Evolutionary conservation across 2,113 vertebrate genomes (phyloP).

Genomic region (Tapirus terrestris): DNA sequence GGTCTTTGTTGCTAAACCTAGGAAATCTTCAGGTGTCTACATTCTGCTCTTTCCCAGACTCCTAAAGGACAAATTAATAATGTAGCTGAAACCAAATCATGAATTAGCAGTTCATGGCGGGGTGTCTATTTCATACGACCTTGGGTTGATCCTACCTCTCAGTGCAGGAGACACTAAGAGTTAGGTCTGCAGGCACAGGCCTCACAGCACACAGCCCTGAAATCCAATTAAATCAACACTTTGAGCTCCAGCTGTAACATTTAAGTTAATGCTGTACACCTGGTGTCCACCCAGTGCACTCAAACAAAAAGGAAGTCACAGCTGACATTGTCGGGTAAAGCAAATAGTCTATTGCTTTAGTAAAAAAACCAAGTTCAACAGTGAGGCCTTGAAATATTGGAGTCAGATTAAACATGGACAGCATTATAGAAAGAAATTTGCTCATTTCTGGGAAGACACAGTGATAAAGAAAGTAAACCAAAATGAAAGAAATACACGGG

Average conservation of each 20-base stretch:
- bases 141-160: background rate
- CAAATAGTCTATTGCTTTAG: background rate
- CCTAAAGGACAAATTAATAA: background rate
- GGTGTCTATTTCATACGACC: background rate
- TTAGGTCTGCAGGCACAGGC: background rate
- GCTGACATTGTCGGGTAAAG: background rate
- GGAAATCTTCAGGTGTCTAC: background rate
- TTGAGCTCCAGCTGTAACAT: background rate
- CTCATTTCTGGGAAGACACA: background rate
- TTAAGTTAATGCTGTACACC: background rate
- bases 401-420: background rate
- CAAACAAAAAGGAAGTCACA: background rate
- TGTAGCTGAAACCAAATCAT: background rate
- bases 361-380: background rate
- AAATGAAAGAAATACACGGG: background rate
- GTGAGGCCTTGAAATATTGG: background rate
- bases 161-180: background rate
- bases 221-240: background rate
- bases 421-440: background rate
- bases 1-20: background rate
- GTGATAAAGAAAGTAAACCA: background rate
- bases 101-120: background rate
- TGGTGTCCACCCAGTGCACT: background rate
- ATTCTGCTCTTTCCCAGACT: background rate
- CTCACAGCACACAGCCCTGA: background rate